Evolutionary conservation across 2,113 vertebrate species (phyloP), one percentile per base, ranked within the genome.

Genomic region (Tyto alba): DNA sequence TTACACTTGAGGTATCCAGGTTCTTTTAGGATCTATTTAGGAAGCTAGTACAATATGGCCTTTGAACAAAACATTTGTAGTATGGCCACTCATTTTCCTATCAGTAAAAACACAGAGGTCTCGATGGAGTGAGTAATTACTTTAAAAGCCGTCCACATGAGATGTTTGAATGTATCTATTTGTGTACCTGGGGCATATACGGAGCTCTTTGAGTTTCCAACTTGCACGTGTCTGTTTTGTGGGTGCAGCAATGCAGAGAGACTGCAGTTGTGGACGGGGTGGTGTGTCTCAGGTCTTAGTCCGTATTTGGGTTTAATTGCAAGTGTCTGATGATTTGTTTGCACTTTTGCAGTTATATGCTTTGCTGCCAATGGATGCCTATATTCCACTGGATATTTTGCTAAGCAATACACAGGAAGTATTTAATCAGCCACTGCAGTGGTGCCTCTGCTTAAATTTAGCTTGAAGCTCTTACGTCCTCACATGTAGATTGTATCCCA

Each of bases 401-500:
- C 47, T 89, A 26, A 86, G 69, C 32, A 57, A 30, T 32, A 43
- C 10, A 11, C 53, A 55, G 68, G 72, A 93, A 78, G 30, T 27
- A 60, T 41, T 57, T 67, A 56, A 81, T 80, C 71, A 88, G 81
- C 47, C 62, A 36, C 76, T 90, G 48, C 30, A 18, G 5, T n/a
- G 29, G 16, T 57, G 80, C 67, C 60, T 79, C 80, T 82, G 73
- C 71, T 93, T 57, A 81, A 96, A 93, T 92, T 95, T 95, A 79
- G 45, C 73, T 89, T 75, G 68, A 43, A 89, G 53, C 69, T 92
- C 90, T 93, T 90, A 86, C 11, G 1, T 89, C 73, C 80, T 95
- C 71, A 77, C 68, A 79, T 77, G 84, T 72, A 90, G 90, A 71
- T 68, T 74, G 76, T 48, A 96, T 84, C 76, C 79, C 93, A 96